Conservation (phyloP, 2,888 invertebrate species). For the Cerastoderma edule region DNA sequence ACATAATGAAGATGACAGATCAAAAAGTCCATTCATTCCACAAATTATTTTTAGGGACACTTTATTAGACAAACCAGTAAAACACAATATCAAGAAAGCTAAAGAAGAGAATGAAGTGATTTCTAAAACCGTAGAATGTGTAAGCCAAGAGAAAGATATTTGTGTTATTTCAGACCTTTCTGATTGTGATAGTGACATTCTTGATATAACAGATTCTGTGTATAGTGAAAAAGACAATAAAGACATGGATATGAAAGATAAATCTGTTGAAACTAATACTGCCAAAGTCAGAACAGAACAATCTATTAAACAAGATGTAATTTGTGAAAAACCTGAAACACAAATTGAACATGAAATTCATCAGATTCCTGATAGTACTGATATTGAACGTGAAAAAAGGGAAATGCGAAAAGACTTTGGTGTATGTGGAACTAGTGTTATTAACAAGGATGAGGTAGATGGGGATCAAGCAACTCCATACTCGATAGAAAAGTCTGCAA, state of each 20-base stretch:
- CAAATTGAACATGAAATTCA: no score
- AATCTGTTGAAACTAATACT: no score
- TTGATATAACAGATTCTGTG: constrained; percentile 51
- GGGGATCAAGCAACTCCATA: constrained; percentile 35
- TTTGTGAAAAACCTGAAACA: no score
- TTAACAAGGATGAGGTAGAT: constrained; percentile 39
- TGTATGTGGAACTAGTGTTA: background rate
- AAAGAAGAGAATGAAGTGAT: background rate
- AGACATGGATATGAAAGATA: no score
- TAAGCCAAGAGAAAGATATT: background rate
- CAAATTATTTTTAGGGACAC: background rate
- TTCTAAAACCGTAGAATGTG: background rate
- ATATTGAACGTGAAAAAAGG: no score
- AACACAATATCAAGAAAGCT: background rate
- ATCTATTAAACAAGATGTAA: no score
- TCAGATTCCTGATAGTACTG: no score
- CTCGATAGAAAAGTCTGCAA: no score
- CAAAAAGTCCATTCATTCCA: constrained; percentile 37
- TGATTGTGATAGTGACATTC: constrained; percentile 30
- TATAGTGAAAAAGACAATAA: background rate
- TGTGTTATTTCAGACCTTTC: background rate
- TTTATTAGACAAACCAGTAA: background rate
- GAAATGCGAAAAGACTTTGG: no score
- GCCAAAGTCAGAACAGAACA: no score
- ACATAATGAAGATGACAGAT: constrained; percentile 11